These are phyloP conservation scores for Rhodeus uyekii DNA, from an alignment of 2,797 vertebrate species.

Conservation along the genomic window DNA sequence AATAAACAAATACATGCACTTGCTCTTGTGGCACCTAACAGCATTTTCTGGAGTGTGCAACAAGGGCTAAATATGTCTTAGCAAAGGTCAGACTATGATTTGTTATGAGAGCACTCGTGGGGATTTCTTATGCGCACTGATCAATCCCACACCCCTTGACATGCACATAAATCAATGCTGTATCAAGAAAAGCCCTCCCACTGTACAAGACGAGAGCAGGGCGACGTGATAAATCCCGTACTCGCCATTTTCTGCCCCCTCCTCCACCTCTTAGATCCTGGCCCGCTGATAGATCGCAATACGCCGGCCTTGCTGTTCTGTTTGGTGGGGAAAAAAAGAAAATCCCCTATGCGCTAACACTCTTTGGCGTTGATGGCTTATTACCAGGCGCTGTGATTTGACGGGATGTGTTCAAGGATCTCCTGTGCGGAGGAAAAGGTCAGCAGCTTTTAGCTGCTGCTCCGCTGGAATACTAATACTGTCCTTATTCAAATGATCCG, in stretches of 20 bases:
- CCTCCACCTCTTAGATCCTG: conserved; percentile 61
- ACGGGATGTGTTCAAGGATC: conserved; percentile 96
- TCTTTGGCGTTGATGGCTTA: conserved; percentile 90
- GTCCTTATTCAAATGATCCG: conserved; percentile 99
- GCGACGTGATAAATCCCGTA: conserved; percentile 73
- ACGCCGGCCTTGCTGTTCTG: conserved; percentile 67
- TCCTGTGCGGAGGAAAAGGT: conserved; percentile 95
- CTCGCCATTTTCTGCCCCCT: conserved; percentile 58
- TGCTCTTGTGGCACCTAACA: conserved; percentile 68
- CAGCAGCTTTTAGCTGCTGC: conserved; percentile 97
- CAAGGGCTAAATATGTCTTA: conserved; percentile 76
- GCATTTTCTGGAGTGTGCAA: conserved; percentile 72
- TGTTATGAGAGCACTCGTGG: conserved; percentile 76
- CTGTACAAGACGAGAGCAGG: conserved; percentile 59
- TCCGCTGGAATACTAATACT: conserved; percentile 97
- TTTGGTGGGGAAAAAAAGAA: conserved; percentile 63
- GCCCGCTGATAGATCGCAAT: conserved; percentile 78
- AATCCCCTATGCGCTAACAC: conserved; percentile 83
- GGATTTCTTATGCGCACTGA: conserved; percentile 81
- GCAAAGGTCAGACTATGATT: conserved; percentile 77
- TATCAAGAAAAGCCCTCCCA: conserved; percentile 72
- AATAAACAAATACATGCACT: conserved; percentile 65
- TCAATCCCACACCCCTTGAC: conserved; percentile 80
- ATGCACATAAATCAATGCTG: conserved; percentile 80
- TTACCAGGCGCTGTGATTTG: conserved; percentile 90